These are phyloP conservation scores for Tretioscincus oriximinensis DNA, from an alignment of 2,113 vertebrate genomes.

Conservation along the genomic window DNA sequence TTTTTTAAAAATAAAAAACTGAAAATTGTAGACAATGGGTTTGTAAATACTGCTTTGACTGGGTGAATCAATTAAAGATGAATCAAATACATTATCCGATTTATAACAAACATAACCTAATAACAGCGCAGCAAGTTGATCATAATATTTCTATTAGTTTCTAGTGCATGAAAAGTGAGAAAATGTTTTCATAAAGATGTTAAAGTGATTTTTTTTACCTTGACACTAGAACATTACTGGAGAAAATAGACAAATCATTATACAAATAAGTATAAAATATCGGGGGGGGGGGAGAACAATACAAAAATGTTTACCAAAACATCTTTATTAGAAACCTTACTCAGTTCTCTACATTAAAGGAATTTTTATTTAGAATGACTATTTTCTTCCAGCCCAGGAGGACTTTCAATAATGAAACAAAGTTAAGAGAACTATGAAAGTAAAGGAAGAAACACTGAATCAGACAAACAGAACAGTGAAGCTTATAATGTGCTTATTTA, in stretches of 20 bases:
- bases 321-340: background rate
- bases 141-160: background rate
- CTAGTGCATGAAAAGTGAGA: background rate
- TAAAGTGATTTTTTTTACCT: background rate
- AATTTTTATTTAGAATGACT: background rate
- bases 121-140: background rate
- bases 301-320: background rate
- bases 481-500: background rate
- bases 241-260: background rate
- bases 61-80: constrained; percentile 5
- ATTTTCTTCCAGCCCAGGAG: background rate
- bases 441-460: background rate
- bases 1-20: constrained; percentile 1
- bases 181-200: background rate
- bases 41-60: background rate
- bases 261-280: background rate
- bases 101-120: background rate
- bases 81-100: background rate
- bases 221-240: background rate
- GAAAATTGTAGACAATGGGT: background rate
- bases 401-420: background rate
- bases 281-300: background rate
- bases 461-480: accelerated
- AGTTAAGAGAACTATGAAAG: background rate
- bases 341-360: background rate